Evolutionary conservation across 2,113 vertebrate genomes (phyloP).

Genomic region (Phaethornis superciliosus): DNA sequence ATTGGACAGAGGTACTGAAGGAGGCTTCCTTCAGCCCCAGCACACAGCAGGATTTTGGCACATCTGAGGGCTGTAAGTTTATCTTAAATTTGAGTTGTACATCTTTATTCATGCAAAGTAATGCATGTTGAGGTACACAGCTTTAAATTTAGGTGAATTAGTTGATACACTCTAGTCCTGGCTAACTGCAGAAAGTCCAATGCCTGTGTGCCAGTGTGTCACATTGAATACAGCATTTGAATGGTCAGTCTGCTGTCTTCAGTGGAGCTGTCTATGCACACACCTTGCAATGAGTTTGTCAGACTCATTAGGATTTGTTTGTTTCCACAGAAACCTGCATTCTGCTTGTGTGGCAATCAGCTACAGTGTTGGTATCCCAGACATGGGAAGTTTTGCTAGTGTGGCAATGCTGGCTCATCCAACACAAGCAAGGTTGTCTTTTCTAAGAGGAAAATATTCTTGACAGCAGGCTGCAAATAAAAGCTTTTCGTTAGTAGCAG

Average conservation of each 20-base stretch:
- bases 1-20: not conserved
- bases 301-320: not conserved
- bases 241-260: not conserved
- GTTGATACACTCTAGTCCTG: not conserved
- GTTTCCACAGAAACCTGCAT: not conserved
- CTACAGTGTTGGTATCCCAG: not conserved
- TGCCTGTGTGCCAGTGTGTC: not conserved
- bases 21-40: not conserved
- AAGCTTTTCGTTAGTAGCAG: slow-evolving; percentile 34
- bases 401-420: slow-evolving; percentile 29
- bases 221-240: not conserved
- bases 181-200: not conserved
- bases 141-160: not conserved
- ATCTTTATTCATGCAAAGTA: not conserved
- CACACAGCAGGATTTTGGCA: not conserved
- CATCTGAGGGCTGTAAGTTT: not conserved
- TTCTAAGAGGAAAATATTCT: slow-evolving; percentile 29
- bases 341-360: slow-evolving; percentile 13
- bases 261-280: not conserved
- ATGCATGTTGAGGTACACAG: accelerated
- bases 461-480: slow-evolving; percentile 32
- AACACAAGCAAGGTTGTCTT: not conserved
- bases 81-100: not conserved
- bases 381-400: not conserved
- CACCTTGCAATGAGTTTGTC: not conserved